These are phyloP conservation scores for Cololabis saira DNA, from an alignment of 2,113 vertebrate species.

Conservation along the genomic window DNA sequence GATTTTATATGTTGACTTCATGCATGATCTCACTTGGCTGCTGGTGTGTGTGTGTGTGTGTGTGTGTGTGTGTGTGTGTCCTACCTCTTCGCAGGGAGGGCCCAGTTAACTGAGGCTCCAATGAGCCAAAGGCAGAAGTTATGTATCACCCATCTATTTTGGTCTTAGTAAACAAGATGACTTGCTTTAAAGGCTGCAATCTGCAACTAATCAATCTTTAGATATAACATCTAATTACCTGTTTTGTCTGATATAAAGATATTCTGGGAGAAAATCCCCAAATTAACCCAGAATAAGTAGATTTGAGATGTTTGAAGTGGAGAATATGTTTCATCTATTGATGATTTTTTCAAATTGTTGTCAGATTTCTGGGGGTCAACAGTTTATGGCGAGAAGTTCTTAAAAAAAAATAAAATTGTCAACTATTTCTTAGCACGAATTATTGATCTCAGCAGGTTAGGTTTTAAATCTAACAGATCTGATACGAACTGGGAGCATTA, in stretches of 20 bases:
- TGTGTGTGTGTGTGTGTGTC: conserved; percentile 4
- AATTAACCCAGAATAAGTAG: no score
- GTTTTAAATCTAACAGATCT: background rate
- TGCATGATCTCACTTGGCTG: conserved; percentile 50
- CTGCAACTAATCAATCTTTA: background rate
- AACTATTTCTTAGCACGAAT: background rate
- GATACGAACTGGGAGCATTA: background rate
- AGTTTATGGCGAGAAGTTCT: no score
- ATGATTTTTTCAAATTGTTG: no score
- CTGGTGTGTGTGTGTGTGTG: conserved; percentile 17
- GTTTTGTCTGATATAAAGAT: background rate
- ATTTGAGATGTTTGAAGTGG: no score
- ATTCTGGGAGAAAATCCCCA: background rate
- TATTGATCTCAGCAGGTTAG: background rate
- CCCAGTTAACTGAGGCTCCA: conserved; percentile 17
- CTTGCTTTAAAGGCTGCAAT: background rate
- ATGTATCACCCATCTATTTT: background rate
- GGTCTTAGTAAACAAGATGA: background rate
- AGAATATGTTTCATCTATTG: no score
- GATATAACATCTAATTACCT: background rate
- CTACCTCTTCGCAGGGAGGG: conserved; percentile 15
- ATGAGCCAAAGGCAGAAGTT: conserved; percentile 20
- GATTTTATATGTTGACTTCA: conserved; percentile 12
- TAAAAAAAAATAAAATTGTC: no score
- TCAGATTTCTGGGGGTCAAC: no score